Conservation (phyloP, 2,797 vertebrate species). For the Notamacropus eugenii region DNA sequence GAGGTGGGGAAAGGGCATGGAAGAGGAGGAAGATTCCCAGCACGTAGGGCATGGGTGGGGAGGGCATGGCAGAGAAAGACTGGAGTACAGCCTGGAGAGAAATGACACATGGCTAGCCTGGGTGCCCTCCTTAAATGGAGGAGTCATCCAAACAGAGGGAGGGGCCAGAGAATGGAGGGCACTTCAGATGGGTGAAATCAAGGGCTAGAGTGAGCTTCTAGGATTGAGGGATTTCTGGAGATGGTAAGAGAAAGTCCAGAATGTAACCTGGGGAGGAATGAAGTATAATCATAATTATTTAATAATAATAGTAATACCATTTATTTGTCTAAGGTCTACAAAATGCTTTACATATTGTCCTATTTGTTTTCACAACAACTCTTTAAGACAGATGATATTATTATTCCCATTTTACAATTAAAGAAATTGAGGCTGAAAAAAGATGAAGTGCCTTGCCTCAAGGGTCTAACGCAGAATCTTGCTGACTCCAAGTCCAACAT, state of each 20-base stretch:
- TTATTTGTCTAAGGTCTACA: neutral
- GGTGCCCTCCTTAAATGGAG: neutral
- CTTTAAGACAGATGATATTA: neutral
- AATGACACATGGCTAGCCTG: neutral
- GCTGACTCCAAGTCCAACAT: neutral
- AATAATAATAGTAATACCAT: neutral
- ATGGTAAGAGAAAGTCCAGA: neutral
- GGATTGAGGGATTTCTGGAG: neutral
- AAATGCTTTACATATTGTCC: neutral
- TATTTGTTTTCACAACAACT: neutral
- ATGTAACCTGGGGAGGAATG: neutral
- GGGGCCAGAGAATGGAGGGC: neutral
- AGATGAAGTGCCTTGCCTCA: neutral
- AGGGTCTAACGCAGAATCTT: neutral
- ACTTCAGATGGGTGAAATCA: neutral
- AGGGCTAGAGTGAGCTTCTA: neutral
- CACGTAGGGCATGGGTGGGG: too few species aligned
- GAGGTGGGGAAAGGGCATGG: neutral
- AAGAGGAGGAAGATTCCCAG: neutral
- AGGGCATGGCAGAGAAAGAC: neutral
- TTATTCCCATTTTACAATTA: conserved; percentile 4
- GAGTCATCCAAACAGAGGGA: neutral
- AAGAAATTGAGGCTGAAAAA: neutral
- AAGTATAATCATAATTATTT: neutral
- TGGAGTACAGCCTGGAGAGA: neutral